Evolutionary conservation across 2,888 invertebrate species (phyloP).

Genomic region (Torymus tubicola): DNA sequence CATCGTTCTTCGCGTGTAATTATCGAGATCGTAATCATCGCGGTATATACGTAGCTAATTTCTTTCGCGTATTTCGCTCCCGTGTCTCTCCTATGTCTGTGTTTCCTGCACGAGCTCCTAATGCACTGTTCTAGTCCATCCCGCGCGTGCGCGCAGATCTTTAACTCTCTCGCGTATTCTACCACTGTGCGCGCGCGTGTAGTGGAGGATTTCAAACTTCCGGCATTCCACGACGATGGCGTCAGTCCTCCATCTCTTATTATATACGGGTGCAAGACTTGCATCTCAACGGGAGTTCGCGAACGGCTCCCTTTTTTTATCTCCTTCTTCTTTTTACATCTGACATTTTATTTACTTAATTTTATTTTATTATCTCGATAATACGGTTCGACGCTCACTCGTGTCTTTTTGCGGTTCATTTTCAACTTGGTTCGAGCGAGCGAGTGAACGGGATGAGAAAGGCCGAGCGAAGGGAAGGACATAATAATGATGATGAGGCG

Average conservation of each 20-base stretch:
- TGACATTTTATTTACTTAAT: constrained; percentile 13
- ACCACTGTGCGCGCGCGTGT: not conserved
- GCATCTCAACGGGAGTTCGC: not conserved
- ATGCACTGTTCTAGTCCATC: constrained; percentile 14
- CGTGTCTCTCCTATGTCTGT: too few species aligned
- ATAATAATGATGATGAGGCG: not conserved
- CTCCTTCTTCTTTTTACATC: not conserved
- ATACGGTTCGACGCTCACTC: not conserved
- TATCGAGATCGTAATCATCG: constrained; percentile 29
- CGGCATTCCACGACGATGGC: constrained; percentile 38
- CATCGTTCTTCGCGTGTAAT: constrained; percentile 12
- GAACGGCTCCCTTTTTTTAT: not conserved
- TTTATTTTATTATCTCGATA: not conserved
- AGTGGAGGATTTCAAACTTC: constrained; percentile 33
- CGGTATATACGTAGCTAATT: constrained; percentile 17
- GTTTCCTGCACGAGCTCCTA: constrained; percentile 16
- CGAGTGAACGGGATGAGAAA: not conserved
- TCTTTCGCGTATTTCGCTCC: constrained; percentile 20
- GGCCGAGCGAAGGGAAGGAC: too few species aligned
- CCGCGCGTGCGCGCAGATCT: constrained; percentile 1
- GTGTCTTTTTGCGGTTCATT: constrained; percentile 17
- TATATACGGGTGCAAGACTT: not conserved
- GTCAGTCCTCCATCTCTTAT: constrained; percentile 2
- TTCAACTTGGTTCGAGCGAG: not conserved
- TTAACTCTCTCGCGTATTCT: constrained; percentile 24